phyloP scores from a whole-genome alignment of 2,888 invertebrate species.

The Myopa tessellatipennis region DNA sequence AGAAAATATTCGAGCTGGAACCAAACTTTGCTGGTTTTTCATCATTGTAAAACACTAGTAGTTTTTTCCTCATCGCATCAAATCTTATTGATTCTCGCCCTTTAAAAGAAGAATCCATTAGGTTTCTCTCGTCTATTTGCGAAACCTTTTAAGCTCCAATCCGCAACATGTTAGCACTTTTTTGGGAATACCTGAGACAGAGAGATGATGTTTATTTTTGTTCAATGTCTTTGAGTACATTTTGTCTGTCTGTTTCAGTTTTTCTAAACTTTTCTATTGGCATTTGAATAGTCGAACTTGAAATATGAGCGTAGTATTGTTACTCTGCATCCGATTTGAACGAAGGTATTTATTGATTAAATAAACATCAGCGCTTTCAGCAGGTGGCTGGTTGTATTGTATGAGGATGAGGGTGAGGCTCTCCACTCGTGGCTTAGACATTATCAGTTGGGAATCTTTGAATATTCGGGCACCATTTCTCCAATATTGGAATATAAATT shows the following conservation, averaged over 20 bases:
- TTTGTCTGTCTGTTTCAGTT: background rate
- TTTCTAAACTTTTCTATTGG: constrained; percentile 1
- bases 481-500: constrained; percentile 34
- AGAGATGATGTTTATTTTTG: background rate
- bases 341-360: constrained; percentile 59
- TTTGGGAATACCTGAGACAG: constrained; percentile 27
- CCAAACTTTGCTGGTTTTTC: too few species aligned
- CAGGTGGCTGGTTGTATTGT: background rate
- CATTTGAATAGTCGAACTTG: constrained; percentile 6
- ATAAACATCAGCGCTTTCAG: constrained; percentile 49
- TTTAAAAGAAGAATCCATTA: constrained; percentile 31
- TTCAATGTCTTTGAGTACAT: background rate
- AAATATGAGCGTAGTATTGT: constrained; percentile 1
- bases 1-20: too few species aligned
- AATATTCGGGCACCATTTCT: background rate
- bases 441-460: constrained; percentile 8
- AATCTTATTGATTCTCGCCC: constrained; percentile 42
- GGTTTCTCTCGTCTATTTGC: constrained; percentile 43
- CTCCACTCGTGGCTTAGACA: constrained; percentile 17
- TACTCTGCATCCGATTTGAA: constrained; percentile 27
- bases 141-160: constrained; percentile 41
- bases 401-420: background rate
- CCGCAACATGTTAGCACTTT: constrained; percentile 41
- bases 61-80: too few species aligned
- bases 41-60: too few species aligned